These are phyloP conservation scores for Sminthurides aquaticus DNA, from an alignment of 2,888 invertebrate genomes.

Conservation along the genomic window DNA sequence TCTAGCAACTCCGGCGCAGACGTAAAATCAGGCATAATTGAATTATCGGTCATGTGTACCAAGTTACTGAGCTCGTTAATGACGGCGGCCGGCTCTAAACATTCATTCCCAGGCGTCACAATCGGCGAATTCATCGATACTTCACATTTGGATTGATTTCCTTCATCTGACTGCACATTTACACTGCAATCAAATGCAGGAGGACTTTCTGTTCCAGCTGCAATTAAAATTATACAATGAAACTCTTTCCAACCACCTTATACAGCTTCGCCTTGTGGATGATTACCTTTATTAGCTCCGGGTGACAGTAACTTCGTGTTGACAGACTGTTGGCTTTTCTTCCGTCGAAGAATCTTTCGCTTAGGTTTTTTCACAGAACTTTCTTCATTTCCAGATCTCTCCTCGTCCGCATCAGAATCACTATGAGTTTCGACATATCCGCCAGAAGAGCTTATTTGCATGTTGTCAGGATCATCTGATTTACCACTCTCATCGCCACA, in stretches of 20 bases:
- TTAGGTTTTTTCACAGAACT: slow-evolving; percentile 34
- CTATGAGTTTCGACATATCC: slow-evolving; percentile 41
- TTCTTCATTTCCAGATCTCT: slow-evolving; percentile 48
- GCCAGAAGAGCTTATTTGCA: slow-evolving; percentile 33
- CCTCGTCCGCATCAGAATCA: slow-evolving; percentile 49
- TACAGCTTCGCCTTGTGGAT: background rate
- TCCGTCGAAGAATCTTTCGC: slow-evolving; percentile 49
- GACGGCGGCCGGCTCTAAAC: slow-evolving; percentile 46
- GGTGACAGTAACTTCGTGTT: slow-evolving; percentile 7
- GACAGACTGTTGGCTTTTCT: slow-evolving; percentile 47
- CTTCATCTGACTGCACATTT: slow-evolving; percentile 6
- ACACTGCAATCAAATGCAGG: slow-evolving; percentile 17
- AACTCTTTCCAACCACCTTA: background rate
- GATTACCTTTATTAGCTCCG: background rate
- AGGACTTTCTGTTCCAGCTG: slow-evolving; percentile 9
- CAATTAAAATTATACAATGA: background rate
- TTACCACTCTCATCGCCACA: slow-evolving; percentile 34
- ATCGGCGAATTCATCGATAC: slow-evolving; percentile 2
- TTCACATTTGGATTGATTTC: slow-evolving; percentile 2
- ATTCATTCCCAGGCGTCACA: slow-evolving; percentile 6
- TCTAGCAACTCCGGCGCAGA: slow-evolving; percentile 39
- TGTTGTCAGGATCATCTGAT: slow-evolving; percentile 33
- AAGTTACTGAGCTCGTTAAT: slow-evolving; percentile 51
- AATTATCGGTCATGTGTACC: slow-evolving; percentile 47
- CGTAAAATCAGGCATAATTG: slow-evolving; percentile 42